These are phyloP conservation scores for Hydrotaea cyrtoneurina DNA, from an alignment of 2,888 invertebrate genomes.

Conservation along the genomic window DNA sequence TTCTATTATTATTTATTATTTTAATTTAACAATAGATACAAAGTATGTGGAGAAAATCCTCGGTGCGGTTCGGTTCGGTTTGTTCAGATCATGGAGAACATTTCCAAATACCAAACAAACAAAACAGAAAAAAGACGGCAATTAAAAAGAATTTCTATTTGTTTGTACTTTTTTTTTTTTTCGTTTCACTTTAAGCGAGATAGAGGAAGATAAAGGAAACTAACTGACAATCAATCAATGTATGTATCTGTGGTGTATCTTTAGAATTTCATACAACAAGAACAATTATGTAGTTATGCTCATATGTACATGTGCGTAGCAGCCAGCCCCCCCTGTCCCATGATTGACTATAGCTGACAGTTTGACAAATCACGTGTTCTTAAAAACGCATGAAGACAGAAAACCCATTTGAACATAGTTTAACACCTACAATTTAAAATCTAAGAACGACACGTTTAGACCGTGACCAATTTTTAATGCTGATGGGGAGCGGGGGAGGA, in stretches of 20 bases:
- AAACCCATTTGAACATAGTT: neutral
- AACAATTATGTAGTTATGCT: constrained; percentile 10
- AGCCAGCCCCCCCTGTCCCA: neutral
- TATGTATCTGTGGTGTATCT: constrained; percentile 2
- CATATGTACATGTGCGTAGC: neutral
- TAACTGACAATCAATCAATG: constrained; percentile 62
- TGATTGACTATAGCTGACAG: constrained; percentile 66
- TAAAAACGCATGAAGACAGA: neutral
- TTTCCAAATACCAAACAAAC: too few species aligned
- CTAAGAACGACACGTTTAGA: neutral
- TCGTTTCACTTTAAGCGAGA: neutral
- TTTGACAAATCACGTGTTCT: constrained; percentile 63
- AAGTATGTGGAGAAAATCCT: neutral
- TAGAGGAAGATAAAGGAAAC: constrained; percentile 56
- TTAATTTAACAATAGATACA: neutral
- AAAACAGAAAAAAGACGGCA: constrained; percentile 10
- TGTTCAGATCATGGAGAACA: neutral
- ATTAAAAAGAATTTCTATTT: constrained; percentile 14
- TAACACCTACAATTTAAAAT: constrained; percentile 9
- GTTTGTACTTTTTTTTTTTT: neutral
- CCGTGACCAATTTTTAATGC: constrained; percentile 6
- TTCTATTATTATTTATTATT: neutral
- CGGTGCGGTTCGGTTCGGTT: neutral
- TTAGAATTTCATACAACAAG: neutral
- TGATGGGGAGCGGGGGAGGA: too few species aligned